A percentile compares a stretch with the other conserved stretches of the same genome.
Evolutionary conservation across 1,140 invertebrate species (phyloP).

Genomic region (Zaprionus davidi): DNA sequence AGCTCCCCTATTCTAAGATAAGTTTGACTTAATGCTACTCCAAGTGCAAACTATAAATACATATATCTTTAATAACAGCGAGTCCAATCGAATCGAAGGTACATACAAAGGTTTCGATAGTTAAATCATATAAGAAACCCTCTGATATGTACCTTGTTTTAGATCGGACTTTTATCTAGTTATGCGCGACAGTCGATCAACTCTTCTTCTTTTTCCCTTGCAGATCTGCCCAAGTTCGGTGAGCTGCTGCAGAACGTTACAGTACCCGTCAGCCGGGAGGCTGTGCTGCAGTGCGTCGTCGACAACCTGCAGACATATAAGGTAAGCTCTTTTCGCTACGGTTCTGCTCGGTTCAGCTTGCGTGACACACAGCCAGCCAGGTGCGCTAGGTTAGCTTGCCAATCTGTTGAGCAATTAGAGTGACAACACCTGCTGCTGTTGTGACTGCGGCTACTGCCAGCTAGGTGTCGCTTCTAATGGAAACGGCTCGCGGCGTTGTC

Average conservation of each 20-base stretch:
- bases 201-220: conserved; percentile 63
- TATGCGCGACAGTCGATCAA: neutral
- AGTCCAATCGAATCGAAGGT: conserved; percentile 63
- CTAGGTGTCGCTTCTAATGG: conserved; percentile 34
- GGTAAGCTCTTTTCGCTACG: conserved; percentile 84
- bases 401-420: conserved; percentile 42
- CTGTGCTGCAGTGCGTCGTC: conserved; percentile 89
- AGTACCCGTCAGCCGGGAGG: conserved; percentile 89
- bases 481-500: conserved; percentile 34
- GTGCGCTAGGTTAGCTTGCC: conserved; percentile 9
- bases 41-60: neutral
- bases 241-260: conserved; percentile 90
- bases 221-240: conserved; percentile 90
- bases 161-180: conserved; percentile 34
- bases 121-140: conserved; percentile 51
- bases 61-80: neutral
- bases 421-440: neutral
- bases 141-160: conserved; percentile 73
- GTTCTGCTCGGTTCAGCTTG: neutral
- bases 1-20: conserved; percentile 76
- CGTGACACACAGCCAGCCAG: neutral
- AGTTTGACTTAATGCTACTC: conserved; percentile 29
- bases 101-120: conserved; percentile 67
- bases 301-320: conserved; percentile 91
- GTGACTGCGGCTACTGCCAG: neutral